phyloP scores from a whole-genome alignment of 2,797 vertebrate species.

The Muscicapa striata region DNA sequence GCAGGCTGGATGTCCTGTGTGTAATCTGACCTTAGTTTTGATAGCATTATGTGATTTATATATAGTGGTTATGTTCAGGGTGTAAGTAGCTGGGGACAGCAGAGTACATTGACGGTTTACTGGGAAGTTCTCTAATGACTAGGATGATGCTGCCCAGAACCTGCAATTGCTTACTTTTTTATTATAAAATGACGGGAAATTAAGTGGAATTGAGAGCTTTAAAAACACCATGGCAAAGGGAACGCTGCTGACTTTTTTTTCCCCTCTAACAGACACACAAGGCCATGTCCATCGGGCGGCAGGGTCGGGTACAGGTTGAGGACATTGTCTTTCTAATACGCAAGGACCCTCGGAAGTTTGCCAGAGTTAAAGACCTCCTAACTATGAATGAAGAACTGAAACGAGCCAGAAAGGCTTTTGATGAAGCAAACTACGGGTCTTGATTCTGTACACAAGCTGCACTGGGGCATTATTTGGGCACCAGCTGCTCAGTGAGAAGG shows the following conservation, averaged over 20 bases:
- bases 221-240: neutral
- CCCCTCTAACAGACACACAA: conserved; percentile 86
- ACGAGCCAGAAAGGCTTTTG: conserved; percentile 94
- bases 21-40: neutral
- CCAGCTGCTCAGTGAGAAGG: neutral
- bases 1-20: neutral
- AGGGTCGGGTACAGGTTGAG: conserved; percentile 97
- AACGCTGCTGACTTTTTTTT: neutral
- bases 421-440: conserved; percentile 96
- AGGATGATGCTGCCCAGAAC: neutral
- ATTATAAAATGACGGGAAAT: neutral
- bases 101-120: neutral
- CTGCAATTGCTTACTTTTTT: neutral
- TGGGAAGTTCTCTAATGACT: neutral
- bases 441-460: conserved; percentile 49
- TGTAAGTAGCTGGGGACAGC: neutral
- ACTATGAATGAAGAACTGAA: conserved; percentile 99
- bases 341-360: conserved; percentile 96
- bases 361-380: conserved; percentile 94
- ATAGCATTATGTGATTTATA: neutral
- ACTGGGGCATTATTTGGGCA: neutral
- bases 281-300: conserved; percentile 96
- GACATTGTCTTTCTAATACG: conserved; percentile 97
- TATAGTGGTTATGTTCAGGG: neutral
- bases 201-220: neutral